A percentile compares a stretch with the other conserved stretches of the same genome.
Evolutionary conservation across 2,113 vertebrate species (phyloP).

Genomic region (Bagarius yarrelli): DNA sequence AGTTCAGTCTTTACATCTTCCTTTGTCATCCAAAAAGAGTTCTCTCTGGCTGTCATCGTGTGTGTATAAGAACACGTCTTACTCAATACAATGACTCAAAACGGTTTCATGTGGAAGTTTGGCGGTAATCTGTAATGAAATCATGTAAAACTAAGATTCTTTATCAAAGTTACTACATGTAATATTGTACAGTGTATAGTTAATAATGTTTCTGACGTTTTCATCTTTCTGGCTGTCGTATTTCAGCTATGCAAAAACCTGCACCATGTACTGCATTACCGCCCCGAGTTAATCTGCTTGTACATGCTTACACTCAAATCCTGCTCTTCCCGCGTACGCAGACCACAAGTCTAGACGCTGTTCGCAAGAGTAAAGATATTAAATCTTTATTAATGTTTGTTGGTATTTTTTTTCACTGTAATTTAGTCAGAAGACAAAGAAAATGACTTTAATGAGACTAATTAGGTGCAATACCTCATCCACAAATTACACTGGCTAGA

Average conservation of each 20-base stretch:
- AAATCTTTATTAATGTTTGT: constrained; percentile 10
- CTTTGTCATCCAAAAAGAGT: neutral
- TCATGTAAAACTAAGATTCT: neutral
- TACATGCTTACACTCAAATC: constrained; percentile 18
- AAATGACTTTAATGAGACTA: neutral
- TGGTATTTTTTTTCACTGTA: neutral
- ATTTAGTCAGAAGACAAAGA: neutral
- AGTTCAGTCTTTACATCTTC: neutral
- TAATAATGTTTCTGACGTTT: neutral
- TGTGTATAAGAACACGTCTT: constrained; percentile 16
- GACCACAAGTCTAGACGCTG: constrained; percentile 1
- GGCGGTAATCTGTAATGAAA: neutral
- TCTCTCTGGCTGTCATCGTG: neutral
- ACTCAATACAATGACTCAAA: neutral
- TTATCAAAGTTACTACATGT: constrained; percentile 1
- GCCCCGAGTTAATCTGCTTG: neutral
- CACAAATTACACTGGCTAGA: neutral
- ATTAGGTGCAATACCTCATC: neutral
- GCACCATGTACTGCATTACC: neutral
- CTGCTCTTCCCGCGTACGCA: constrained; percentile 25
- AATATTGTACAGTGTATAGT: constrained; percentile 33
- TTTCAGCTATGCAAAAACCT: constrained; percentile 18
- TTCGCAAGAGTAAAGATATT: constrained; percentile 28
- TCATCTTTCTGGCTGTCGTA: neutral
- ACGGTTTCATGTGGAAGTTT: neutral